Evolutionary conservation across 23 tunicate species (phyloP).

Genomic region (Styela plicata): DNA sequence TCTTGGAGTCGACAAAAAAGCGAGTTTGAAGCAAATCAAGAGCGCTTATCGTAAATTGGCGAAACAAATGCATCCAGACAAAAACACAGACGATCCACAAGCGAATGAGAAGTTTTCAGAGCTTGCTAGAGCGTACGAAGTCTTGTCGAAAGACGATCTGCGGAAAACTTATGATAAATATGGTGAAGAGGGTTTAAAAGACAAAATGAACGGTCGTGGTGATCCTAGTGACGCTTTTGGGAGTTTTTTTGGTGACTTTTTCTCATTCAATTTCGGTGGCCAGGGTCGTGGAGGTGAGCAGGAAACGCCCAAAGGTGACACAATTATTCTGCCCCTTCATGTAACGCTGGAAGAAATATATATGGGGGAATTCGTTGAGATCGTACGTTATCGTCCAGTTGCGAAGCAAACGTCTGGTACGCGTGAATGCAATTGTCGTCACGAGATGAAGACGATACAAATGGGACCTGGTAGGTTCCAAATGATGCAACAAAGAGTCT

Average conservation of each 20-base stretch:
- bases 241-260: constrained; percentile 95
- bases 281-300: constrained; percentile 72
- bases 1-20: constrained; percentile 69
- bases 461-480: constrained; percentile 93
- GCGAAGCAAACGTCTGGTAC: constrained; percentile 81
- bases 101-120: constrained; percentile 95
- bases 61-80: constrained; percentile 99
- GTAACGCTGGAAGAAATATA: constrained; percentile 96
- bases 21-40: constrained; percentile 88
- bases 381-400: constrained; percentile 66
- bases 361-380: constrained; percentile 90
- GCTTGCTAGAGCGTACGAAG: constrained; percentile 93
- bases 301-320: constrained; percentile 90
- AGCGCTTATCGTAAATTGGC: constrained; percentile 98
- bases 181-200: constrained; percentile 98
- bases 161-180: constrained; percentile 87
- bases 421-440: constrained; percentile 90
- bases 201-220: constrained; percentile 81
- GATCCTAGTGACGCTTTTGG: constrained; percentile 29
- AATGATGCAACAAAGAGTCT: constrained; percentile 93
- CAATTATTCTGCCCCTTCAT: constrained; percentile 74
- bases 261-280: constrained; percentile 72
- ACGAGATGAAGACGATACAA: constrained; percentile 91
- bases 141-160: constrained; percentile 80
- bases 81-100: constrained; percentile 89